Evolutionary conservation across 2,113 vertebrate genomes (phyloP), one percentile per base, ranked within the genome.

Genomic region (Falcunculus frontatus): DNA sequence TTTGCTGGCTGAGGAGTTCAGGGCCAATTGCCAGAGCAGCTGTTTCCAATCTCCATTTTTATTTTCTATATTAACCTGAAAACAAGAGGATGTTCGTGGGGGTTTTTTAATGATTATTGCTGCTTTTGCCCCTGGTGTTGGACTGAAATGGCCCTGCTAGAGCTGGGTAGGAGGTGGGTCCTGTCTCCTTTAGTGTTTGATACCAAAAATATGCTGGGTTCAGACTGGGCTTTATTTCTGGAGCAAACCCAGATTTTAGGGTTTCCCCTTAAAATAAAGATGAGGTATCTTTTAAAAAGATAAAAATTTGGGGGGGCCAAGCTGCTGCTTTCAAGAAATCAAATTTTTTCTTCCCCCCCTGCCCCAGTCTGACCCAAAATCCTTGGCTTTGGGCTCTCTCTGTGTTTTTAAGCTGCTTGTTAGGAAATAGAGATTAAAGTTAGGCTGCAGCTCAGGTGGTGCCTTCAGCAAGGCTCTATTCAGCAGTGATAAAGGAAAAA

Each of bases 381-480:
- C 90, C 75, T 95, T 37, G 30, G 85, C 50, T 94, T 95, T 50
- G 72, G 90, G 94, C 65, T 79, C 4, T 4, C 52, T 21, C 72
- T 64, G 69, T 29, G 18, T 83, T 87, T 15, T 15, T 56, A 57
- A 84, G 78, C 68, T 92, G 50, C 95, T 87, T 17, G 8, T 79
- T 95, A 74, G 82, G 69, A 79, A 92, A 95, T 25, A 76, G 80
- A 2, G 2, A 73, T 85, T 77, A 30, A 63, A 79, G 81, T 63
- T 39, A 89, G 44, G 11, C 57, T 84, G 69, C 87, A 86, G 92
- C 87, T 94, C 95, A 76, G 84, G 91, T 73, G 56, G 69, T 26
- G 42, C 95, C 90, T 90, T 89, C 93, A 84, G 89, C 85, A 94
- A 89, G 96, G 96, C 95, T 98, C 97, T 97, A 78, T 94, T 98